A percentile compares a stretch with the other conserved stretches of the same genome.
Evolutionary conservation across 2,797 vertebrate species (phyloP).

Genomic region (Notolepis coatsorum): DNA sequence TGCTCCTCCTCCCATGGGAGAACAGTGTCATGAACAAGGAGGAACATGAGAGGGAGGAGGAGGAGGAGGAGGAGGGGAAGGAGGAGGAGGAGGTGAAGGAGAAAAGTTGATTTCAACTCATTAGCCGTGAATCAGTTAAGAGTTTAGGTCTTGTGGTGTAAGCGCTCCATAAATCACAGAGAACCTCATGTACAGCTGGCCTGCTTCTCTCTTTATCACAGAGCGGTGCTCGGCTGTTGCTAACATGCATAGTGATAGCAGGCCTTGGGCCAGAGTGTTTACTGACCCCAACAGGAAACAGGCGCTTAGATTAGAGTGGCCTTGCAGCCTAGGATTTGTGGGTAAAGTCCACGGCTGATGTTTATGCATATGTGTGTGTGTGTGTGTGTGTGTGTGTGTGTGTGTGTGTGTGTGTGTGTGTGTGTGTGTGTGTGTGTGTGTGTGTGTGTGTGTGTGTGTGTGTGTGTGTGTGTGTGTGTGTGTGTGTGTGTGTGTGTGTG

Average conservation of each 20-base stretch:
- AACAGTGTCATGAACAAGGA: constrained; percentile 10
- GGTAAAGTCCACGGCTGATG: constrained; percentile 66
- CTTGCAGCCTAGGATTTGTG: constrained; percentile 43
- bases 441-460: constrained; percentile 5
- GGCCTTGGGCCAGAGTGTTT: constrained; percentile 74
- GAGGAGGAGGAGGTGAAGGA: neutral
- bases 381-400: constrained; percentile 14
- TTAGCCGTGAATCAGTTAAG: constrained; percentile 62
- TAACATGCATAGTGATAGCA: constrained; percentile 53
- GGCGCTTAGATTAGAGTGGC: constrained; percentile 64
- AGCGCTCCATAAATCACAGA: constrained; percentile 63
- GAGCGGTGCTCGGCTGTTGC: constrained; percentile 59
- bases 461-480: constrained; percentile 14
- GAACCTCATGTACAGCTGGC: constrained; percentile 21
- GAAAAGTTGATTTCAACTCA: constrained; percentile 24
- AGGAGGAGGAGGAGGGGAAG: neutral
- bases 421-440: constrained; percentile 8
- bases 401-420: neutral
- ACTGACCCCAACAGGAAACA: constrained; percentile 74
- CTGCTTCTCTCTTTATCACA: constrained; percentile 56
- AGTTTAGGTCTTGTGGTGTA: constrained; percentile 44
- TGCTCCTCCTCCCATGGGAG: constrained; percentile 44
- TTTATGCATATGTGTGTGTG: constrained; percentile 6
- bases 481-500: neutral
- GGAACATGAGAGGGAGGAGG: neutral